Percentiles rank a stretch among this genome's conserved stretches.
Conservation (phyloP, 2,797 vertebrate genomes). For the Enteromius thamalakanensis region DNA sequence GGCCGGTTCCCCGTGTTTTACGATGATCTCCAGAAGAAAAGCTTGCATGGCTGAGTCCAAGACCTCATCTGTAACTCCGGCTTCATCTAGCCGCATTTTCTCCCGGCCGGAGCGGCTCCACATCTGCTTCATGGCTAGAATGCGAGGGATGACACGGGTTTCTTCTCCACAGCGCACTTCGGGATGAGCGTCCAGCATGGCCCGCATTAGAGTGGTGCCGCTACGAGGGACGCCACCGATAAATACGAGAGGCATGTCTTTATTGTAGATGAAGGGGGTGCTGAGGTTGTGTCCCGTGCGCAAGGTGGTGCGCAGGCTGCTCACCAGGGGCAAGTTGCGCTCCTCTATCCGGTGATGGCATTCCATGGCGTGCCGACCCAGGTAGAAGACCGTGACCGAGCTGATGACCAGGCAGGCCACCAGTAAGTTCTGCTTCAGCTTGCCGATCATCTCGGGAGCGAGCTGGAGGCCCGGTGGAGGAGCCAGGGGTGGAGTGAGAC, state of each 20-base stretch:
- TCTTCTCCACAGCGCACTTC: constrained; percentile 94
- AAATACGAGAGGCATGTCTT: constrained; percentile 97
- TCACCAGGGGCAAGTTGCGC: constrained; percentile 73
- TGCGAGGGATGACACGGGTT: constrained; percentile 92
- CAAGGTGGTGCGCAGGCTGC: constrained; percentile 74
- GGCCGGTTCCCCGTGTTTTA: constrained; percentile 95
- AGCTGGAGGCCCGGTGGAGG: constrained; percentile 50
- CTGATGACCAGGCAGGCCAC: constrained; percentile 94
- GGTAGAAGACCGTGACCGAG: constrained; percentile 92
- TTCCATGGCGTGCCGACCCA: constrained; percentile 96
- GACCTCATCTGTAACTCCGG: constrained; percentile 94
- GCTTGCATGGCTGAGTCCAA: constrained; percentile 97
- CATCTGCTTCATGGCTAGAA: constrained; percentile 97
- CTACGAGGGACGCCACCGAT: constrained; percentile 95
- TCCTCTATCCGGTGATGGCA: constrained; percentile 95
- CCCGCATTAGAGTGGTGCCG: constrained; percentile 95
- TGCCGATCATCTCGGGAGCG: constrained; percentile 84
- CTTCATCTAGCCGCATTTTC: constrained; percentile 95
- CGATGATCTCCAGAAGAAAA: constrained; percentile 94
- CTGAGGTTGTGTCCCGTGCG: constrained; percentile 74
- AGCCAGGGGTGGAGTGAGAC: constrained; percentile 41
- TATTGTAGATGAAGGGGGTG: constrained; percentile 86
- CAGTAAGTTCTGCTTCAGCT: constrained; percentile 94
- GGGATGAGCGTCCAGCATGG: constrained; percentile 96
- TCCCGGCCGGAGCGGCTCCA: constrained; percentile 96